phyloP scores from a whole-genome alignment of 2,113 vertebrate genomes.

The Coregonus clupeaformis region DNA sequence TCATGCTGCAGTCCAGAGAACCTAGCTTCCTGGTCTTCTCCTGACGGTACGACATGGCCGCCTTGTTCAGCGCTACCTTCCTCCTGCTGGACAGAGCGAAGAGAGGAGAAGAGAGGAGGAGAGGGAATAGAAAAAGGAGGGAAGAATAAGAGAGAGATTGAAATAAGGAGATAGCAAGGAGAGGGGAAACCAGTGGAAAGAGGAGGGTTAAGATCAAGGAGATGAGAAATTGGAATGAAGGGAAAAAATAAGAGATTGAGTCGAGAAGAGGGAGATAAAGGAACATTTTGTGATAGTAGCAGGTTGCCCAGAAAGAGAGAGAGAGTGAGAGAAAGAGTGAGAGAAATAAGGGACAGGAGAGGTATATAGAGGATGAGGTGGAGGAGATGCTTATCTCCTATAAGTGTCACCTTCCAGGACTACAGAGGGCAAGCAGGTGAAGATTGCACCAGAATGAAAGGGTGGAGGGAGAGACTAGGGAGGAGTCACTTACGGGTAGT shows the following conservation, averaged over 20 bases:
- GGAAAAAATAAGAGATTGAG: too few relatives aligned
- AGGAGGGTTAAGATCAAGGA: conserved; percentile 20
- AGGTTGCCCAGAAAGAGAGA: not conserved
- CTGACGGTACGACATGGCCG: conserved; percentile 86
- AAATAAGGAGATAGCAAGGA: conserved; percentile 39
- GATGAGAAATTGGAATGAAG: too few relatives aligned
- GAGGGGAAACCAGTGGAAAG: conserved; percentile 4
- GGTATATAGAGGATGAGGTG: too few relatives aligned
- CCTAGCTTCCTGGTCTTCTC: conserved; percentile 90
- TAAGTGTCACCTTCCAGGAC: conserved; percentile 34
- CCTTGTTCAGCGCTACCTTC: conserved; percentile 87
- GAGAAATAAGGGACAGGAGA: too few relatives aligned
- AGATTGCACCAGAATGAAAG: too few relatives aligned
- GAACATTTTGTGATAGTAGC: conserved; percentile 31
- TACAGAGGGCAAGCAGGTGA: conserved; percentile 30
- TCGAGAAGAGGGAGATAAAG: conserved; percentile 15
- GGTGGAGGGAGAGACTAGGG: too few relatives aligned
- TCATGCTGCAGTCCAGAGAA: conserved; percentile 86
- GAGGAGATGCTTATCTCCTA: not conserved
- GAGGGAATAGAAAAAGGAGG: not conserved
- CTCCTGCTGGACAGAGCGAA: conserved; percentile 74
- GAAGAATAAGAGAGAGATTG: not conserved
- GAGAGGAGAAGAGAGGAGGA: conserved; percentile 7
- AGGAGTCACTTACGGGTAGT: too few relatives aligned
- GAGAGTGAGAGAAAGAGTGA: conserved; percentile 23